Base-by-base conservation (phyloP, 1,140 invertebrate species). In the Drosophila santomea region DNA sequence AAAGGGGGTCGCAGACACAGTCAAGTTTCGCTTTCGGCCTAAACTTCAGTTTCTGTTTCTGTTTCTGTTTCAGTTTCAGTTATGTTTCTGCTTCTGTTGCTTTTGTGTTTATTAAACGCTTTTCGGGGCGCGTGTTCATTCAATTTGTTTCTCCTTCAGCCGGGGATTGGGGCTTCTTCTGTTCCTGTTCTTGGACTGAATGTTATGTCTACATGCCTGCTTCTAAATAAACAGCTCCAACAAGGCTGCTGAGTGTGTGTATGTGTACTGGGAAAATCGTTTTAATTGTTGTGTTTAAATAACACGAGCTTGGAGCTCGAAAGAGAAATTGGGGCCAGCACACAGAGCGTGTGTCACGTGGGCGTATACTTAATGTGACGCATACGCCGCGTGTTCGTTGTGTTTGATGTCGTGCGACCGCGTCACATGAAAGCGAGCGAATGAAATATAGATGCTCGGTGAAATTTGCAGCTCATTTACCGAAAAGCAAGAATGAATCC, bases 221-320 rank as follows among this genome's bases (percentile, higher is more conserved):
- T 52, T 86, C 82, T 86, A 86, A 85, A 81, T 72, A 74, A 85
- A 85, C 64, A 86, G 73, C 66, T 66, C 58, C 55, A 68, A 56
- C 52, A 62, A 62, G 50, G 41, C 11, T 32, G 57, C 50, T 50
- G 25, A 51, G 44, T 50, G 48, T n/a, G 48, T 68, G 57, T 44
- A 60, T 78, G 66, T 61, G 73, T 57, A 64, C 59, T 73, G 61
- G 78, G 62, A 76, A 86, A 86, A 86, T 88, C 79, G 80, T 88
- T 88, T 86, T 86, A 86, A 86, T 86, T 86, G 82, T 88, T 86
- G 68, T 86, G 83, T 86, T 86, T 88, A 86, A 86, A 88, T 83
- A 86, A 88, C 71, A 83, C 62, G 59, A 51, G 47, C 68, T 56
- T 38, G 43, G 47, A 41, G 66, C 66, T 43, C 48, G 20, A 15